These are phyloP conservation scores for Chaetoderma sp. DNA, from an alignment of 2,888 invertebrate species.

Conservation along the genomic window DNA sequence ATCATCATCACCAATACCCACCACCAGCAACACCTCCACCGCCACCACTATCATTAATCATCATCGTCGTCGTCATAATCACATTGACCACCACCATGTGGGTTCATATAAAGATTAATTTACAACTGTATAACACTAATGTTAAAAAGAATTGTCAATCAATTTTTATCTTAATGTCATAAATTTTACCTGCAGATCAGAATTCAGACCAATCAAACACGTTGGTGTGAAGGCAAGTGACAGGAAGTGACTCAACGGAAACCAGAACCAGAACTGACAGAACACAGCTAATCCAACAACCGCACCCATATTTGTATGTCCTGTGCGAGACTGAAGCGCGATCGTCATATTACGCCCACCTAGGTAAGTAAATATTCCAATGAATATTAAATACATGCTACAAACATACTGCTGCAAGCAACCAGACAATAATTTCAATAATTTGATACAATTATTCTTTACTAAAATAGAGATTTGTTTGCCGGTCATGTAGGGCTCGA, in stretches of 20 bases:
- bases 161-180: neutral
- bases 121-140: neutral
- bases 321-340: slow-evolving; percentile 93
- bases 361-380: no score
- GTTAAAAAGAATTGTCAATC: neutral
- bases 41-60: neutral
- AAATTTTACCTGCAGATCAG: slow-evolving; percentile 79
- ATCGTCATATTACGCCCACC: slow-evolving; percentile 97
- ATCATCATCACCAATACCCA: no score
- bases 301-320: slow-evolving; percentile 96
- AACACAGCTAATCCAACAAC: slow-evolving; percentile 98
- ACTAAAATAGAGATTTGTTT: no score
- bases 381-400: slow-evolving; percentile 1
- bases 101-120: neutral
- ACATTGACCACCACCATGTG: neutral
- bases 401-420: no score
- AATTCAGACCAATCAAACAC: slow-evolving; percentile 92
- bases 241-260: slow-evolving; percentile 95
- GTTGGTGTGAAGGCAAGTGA: slow-evolving; percentile 97
- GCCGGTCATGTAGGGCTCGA: no score
- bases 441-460: no score
- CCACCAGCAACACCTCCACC: no score
- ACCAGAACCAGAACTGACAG: slow-evolving; percentile 99
- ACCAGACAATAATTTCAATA: no score
- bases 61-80: neutral